These are phyloP conservation scores for Ficedula albicollis DNA, from an alignment of 2,797 vertebrate species.

Conservation along the genomic window DNA sequence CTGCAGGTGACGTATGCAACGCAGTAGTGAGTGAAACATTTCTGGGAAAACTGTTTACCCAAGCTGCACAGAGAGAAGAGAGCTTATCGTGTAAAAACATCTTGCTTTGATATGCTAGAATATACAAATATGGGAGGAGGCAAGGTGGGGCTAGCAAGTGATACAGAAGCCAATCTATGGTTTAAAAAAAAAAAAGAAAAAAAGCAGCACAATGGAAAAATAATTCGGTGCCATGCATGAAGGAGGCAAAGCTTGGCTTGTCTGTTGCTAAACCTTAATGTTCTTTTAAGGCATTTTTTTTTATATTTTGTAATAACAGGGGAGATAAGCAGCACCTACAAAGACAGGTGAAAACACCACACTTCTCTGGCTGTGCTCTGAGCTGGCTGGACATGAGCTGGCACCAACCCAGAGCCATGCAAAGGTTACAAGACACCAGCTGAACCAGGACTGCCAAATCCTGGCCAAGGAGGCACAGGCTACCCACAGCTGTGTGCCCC, in stretches of 20 bases:
- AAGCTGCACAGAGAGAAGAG: not conserved
- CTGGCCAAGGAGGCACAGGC: not conserved
- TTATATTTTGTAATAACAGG: not conserved
- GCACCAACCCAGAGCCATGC: not conserved
- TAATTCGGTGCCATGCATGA: not conserved
- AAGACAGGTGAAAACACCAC: not conserved
- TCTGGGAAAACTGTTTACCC: constrained; percentile 42
- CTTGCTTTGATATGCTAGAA: constrained; percentile 47
- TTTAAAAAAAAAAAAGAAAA: not conserved
- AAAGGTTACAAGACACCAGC: accelerated
- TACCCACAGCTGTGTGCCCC: not conserved
- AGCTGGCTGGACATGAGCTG: not conserved
- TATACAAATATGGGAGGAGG: constrained; percentile 54
- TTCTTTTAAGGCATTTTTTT: not conserved
- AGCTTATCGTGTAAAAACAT: constrained; percentile 51
- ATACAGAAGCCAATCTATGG: constrained; percentile 34
- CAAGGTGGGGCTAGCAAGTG: constrained; percentile 25
- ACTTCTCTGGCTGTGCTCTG: not conserved
- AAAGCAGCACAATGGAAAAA: constrained; percentile 9
- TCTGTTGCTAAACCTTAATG: not conserved
- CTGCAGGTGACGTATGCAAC: not conserved
- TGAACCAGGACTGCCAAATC: not conserved
- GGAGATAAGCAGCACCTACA: not conserved
- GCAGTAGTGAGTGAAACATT: not conserved
- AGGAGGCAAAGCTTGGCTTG: not conserved